Evolutionary conservation across 2,888 invertebrate genomes (phyloP).

Genomic region (Ochropleura leucogaster): DNA sequence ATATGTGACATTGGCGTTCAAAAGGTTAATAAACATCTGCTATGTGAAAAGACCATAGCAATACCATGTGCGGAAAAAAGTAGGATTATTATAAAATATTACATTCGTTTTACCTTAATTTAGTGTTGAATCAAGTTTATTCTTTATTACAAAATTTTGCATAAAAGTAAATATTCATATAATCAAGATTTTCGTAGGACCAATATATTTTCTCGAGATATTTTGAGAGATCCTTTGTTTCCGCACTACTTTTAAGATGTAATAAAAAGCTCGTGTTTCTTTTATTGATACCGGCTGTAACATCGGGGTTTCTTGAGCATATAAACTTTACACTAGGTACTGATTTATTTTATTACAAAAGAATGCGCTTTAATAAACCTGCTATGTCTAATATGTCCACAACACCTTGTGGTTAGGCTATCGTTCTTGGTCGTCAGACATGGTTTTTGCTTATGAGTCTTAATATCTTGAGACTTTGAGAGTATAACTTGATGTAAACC

Average conservation of each 20-base stretch:
- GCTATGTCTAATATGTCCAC: too few species aligned
- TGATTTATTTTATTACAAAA: neutral
- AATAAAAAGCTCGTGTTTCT: neutral
- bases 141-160: neutral
- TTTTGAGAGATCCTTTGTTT: neutral
- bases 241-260: neutral
- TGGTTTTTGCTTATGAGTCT: too few species aligned
- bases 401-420: too few species aligned
- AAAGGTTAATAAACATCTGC: too few species aligned
- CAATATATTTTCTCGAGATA: neutral
- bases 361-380: neutral
- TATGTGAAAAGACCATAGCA: neutral
- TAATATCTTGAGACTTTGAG: neutral
- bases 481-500: neutral
- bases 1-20: too few species aligned
- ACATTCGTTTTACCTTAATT: neutral
- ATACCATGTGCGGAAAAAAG: neutral
- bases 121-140: neutral
- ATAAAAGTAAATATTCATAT: neutral
- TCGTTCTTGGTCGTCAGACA: too few species aligned
- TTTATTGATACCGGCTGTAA: neutral
- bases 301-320: neutral
- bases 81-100: neutral
- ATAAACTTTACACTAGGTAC: neutral
- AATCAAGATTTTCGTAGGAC: neutral